Conservation (phyloP, 2,797 vertebrate species). For the Brotula barbata region DNA sequence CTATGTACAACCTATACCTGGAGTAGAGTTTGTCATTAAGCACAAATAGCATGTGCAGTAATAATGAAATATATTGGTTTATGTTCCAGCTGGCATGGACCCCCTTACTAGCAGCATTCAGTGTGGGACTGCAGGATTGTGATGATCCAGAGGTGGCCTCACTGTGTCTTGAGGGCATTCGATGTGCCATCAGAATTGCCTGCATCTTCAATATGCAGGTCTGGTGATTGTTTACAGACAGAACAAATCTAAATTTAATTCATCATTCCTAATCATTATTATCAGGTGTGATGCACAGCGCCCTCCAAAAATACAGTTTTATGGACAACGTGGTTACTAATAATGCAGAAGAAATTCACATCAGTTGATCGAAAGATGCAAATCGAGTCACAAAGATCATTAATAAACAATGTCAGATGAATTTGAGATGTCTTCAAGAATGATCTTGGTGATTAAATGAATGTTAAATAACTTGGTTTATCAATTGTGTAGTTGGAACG, state of each 20-base stretch:
- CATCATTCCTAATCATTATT: too few relatives aligned
- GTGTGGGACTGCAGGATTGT: conserved; percentile 94
- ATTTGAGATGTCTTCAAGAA: too few relatives aligned
- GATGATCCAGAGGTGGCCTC: conserved; percentile 94
- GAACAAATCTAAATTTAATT: not conserved
- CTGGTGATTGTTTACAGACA: conserved; percentile 24
- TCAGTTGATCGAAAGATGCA: too few relatives aligned
- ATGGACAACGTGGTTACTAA: too few relatives aligned
- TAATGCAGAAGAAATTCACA: too few relatives aligned
- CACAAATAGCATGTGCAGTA: not conserved
- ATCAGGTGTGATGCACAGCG: too few relatives aligned
- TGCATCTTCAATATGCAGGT: conserved; percentile 98
- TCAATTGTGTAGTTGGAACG: conserved; percentile 84
- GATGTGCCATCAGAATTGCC: conserved; percentile 93
- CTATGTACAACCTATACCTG: not conserved
- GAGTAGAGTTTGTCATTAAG: not conserved
- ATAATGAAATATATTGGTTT: conserved; percentile 8
- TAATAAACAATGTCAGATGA: too few relatives aligned
- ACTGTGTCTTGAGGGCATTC: conserved; percentile 93
- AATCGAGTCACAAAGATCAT: too few relatives aligned
- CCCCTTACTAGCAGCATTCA: conserved; percentile 92
- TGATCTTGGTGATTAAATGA: too few relatives aligned
- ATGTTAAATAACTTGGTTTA: not conserved
- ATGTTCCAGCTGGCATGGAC: conserved; percentile 91
- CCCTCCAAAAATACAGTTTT: too few relatives aligned